These are phyloP conservation scores for Maniola hyperantus DNA, from an alignment of 2,888 invertebrate genomes.

Conservation along the genomic window DNA sequence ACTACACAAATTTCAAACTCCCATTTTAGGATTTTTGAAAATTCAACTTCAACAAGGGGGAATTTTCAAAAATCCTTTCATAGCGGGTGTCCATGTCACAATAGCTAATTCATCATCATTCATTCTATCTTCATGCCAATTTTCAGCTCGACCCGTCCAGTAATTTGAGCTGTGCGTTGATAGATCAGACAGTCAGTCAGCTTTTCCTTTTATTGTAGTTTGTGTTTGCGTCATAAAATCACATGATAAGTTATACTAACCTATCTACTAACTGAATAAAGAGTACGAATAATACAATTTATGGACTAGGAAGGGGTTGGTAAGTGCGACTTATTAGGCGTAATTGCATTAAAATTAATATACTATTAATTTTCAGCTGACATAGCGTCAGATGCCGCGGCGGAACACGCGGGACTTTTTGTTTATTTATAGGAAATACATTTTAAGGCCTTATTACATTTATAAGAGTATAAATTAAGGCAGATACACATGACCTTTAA, in stretches of 20 bases:
- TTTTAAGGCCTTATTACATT: conserved; percentile 34
- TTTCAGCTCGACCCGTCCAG: no score
- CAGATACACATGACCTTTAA: conserved; percentile 44
- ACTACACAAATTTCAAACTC: no score
- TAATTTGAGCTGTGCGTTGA: no score
- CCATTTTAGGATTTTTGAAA: no score
- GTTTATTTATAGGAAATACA: conserved; percentile 23
- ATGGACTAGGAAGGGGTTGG: not conserved
- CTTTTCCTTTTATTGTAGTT: not conserved
- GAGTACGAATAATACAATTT: not conserved
- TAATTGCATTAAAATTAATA: conserved; percentile 15
- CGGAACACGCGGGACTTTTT: conserved; percentile 16
- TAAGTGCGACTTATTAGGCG: not conserved
- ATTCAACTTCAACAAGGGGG: no score
- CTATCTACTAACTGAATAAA: no score
- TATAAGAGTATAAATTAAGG: conserved; percentile 41
- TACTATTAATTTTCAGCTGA: conserved; percentile 13
- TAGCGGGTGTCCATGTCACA: no score
- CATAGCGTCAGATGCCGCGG: not conserved
- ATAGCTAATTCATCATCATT: no score
- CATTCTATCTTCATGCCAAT: no score
- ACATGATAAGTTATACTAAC: no score
- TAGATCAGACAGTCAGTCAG: no score
- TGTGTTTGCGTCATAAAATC: not conserved
- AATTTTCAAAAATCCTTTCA: no score